Evolutionary conservation across 2,113 vertebrate genomes (phyloP).

Genomic region (Grammomys surdaster): DNA sequence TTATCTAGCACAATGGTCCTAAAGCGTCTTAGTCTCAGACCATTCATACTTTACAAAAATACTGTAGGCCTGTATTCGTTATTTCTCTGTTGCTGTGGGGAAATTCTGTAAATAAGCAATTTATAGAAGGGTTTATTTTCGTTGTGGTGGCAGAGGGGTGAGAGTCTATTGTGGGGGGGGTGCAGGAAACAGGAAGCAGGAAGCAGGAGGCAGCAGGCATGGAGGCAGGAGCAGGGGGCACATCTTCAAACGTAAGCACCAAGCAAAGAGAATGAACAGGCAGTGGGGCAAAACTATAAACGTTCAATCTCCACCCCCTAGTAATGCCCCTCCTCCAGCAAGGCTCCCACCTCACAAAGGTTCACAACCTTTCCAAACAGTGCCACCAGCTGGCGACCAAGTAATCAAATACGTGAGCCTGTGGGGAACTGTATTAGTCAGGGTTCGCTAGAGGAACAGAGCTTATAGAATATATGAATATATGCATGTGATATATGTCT

Average conservation of each 20-base stretch:
- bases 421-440: neutral
- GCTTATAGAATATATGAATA: neutral
- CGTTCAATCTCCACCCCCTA: neutral
- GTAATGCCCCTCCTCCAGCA: neutral
- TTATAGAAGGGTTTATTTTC: neutral
- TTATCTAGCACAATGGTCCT: neutral
- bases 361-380: neutral
- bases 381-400: neutral
- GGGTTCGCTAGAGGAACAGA: neutral
- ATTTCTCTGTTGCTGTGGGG: neutral
- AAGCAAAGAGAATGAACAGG: neutral
- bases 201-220: neutral
- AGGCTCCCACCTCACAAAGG: neutral
- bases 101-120: neutral
- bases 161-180: neutral
- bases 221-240: neutral
- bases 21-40: neutral
- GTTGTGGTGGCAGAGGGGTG: neutral
- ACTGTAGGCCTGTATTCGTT: neutral
- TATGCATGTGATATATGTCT: no score
- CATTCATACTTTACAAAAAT: neutral
- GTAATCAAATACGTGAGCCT: neutral
- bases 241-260: neutral
- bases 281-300: neutral
- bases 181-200: neutral